Evolutionary conservation across 1,140 invertebrate genomes (phyloP).

Genomic region (Cardiocondyla obscurior): DNA sequence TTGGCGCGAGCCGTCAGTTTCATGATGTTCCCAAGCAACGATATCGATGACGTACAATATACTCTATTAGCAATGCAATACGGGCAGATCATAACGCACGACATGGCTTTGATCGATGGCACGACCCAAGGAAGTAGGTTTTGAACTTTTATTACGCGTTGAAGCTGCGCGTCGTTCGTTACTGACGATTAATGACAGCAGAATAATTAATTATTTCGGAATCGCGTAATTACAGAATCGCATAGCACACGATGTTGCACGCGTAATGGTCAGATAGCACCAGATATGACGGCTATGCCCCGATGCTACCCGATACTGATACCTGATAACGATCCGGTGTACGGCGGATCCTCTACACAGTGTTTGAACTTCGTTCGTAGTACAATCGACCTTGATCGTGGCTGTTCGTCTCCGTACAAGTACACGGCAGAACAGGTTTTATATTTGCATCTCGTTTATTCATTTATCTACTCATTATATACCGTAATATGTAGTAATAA

Average conservation of each 20-base stretch:
- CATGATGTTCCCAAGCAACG: slow-evolving; percentile 87
- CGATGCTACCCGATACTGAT: slow-evolving; percentile 94
- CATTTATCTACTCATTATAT: background rate
- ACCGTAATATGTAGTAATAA: background rate
- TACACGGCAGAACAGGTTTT: slow-evolving; percentile 89
- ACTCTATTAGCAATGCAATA: slow-evolving; percentile 93
- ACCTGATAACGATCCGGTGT: slow-evolving; percentile 92
- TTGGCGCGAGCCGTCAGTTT: slow-evolving; percentile 88
- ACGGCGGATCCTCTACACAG: slow-evolving; percentile 86
- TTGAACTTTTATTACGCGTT: background rate
- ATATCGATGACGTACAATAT: slow-evolving; percentile 87
- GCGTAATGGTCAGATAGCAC: slow-evolving; percentile 85
- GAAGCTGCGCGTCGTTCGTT: background rate
- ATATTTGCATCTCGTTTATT: background rate
- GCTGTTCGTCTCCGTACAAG: slow-evolving; percentile 85
- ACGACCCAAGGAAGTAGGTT: slow-evolving; percentile 89
- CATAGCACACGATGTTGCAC: slow-evolving; percentile 89
- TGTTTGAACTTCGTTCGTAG: slow-evolving; percentile 95
- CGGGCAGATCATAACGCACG: slow-evolving; percentile 94
- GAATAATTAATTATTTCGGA: background rate
- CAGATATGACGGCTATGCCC: slow-evolving; percentile 71
- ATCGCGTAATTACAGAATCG: slow-evolving; percentile 84
- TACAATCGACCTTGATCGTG: slow-evolving; percentile 88
- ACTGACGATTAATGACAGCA: background rate
- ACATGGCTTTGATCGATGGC: slow-evolving; percentile 90